Evolutionary conservation across 2,797 vertebrate genomes (phyloP).

Genomic region (Argyrosomus regius): DNA sequence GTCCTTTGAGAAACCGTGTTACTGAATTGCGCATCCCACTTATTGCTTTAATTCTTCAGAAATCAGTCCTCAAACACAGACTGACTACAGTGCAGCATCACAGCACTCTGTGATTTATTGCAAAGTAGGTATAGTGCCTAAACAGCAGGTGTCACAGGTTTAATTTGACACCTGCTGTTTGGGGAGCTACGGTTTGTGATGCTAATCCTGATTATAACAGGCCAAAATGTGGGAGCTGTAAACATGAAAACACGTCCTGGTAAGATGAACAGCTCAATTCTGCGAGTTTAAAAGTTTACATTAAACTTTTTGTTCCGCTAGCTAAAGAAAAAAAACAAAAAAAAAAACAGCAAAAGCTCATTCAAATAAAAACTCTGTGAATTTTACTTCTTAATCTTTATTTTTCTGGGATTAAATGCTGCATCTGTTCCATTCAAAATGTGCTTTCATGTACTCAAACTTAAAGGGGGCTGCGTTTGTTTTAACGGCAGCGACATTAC

Average conservation of each 20-base stretch:
- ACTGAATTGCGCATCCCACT: neutral
- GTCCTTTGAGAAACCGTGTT: neutral
- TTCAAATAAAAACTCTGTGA: conserved; percentile 31
- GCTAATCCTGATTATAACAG: conserved; percentile 22
- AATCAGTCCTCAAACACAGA: neutral
- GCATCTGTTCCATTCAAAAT: conserved; percentile 37
- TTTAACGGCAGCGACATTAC: neutral
- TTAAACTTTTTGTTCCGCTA: conserved; percentile 26
- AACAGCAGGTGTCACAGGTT: conserved; percentile 12
- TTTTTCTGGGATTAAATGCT: conserved; percentile 27
- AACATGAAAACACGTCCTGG: neutral
- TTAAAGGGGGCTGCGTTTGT: conserved; percentile 1
- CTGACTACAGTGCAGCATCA: neutral
- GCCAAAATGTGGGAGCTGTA: conserved; percentile 4
- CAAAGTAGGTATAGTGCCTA: conserved; percentile 6
- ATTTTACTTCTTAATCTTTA: conserved; percentile 22
- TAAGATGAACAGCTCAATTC: neutral
- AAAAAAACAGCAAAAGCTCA: neutral
- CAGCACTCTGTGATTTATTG: neutral
- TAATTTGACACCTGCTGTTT: neutral
- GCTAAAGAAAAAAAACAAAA: neutral
- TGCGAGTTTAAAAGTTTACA: conserved; percentile 38
- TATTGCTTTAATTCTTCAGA: neutral
- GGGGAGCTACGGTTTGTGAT: neutral
- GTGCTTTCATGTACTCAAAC: conserved; percentile 25